phyloP scores from a whole-genome alignment of 2,888 invertebrate genomes.

The Penaeus monodon region DNA sequence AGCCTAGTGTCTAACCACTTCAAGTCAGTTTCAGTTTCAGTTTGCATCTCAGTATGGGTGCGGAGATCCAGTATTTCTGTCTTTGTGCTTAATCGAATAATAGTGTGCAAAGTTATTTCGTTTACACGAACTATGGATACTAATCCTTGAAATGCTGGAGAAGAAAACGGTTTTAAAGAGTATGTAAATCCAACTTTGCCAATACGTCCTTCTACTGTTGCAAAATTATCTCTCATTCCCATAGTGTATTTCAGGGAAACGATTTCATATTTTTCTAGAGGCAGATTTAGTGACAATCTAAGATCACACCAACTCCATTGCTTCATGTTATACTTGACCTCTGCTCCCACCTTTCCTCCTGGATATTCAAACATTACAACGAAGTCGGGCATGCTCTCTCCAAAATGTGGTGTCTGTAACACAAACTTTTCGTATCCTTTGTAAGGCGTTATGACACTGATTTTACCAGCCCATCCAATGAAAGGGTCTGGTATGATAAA shows the following conservation, averaged over 20 bases:
- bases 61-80: no score
- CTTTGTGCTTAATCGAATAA: no score
- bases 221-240: neutral
- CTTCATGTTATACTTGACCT: no score
- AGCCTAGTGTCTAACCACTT: neutral
- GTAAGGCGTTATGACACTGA: constrained; percentile 4
- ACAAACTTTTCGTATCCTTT: constrained; percentile 23
- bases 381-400: constrained; percentile 4
- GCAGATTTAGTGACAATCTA: constrained; percentile 33
- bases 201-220: constrained; percentile 18
- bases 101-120: neutral
- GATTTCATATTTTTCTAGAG: constrained; percentile 44
- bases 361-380: constrained; percentile 34
- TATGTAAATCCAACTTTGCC: constrained; percentile 38
- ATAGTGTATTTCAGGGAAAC: constrained; percentile 12
- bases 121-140: constrained; percentile 4
- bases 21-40: neutral
- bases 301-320: neutral
- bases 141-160: neutral
- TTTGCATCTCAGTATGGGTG: constrained; percentile 19
- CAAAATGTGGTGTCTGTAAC: constrained; percentile 34
- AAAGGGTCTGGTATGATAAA: constrained; percentile 17
- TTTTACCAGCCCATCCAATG: constrained; percentile 4
- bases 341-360: constrained; percentile 26
- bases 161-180: neutral